Percentiles rank a stretch among this genome's conserved stretches.
These are phyloP conservation scores for Danaus melanippus DNA, from an alignment of 1,140 invertebrate genomes.

Conservation along the genomic window DNA sequence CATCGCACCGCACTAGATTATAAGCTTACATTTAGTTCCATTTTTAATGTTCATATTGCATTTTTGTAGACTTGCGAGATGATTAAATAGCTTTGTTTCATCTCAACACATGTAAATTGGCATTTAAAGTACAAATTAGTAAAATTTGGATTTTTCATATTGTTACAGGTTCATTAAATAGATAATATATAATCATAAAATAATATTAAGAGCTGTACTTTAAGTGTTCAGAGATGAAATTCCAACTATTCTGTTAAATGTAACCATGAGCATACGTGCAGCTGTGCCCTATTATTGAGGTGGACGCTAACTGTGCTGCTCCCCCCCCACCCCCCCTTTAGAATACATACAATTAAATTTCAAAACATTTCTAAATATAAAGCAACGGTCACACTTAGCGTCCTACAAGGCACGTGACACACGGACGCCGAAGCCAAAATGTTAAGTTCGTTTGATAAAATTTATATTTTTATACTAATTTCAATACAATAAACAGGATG, in stretches of 20 bases:
- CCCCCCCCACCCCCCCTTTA: too few species aligned
- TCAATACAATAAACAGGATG: slow-evolving; percentile 7
- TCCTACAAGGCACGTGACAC: slow-evolving; percentile 37
- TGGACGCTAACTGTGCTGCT: slow-evolving; percentile 16
- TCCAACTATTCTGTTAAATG: slow-evolving; percentile 59
- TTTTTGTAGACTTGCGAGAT: slow-evolving; percentile 62
- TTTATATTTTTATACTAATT: slow-evolving; percentile 39
- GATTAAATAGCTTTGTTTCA: slow-evolving; percentile 59
- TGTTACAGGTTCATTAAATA: slow-evolving; percentile 72
- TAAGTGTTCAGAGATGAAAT: slow-evolving; percentile 70
- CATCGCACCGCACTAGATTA: slow-evolving; percentile 68
- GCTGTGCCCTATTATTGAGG: slow-evolving; percentile 28
- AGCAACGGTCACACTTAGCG: slow-evolving; percentile 29
- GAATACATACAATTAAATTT: slow-evolving; percentile 4
- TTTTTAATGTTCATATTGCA: slow-evolving; percentile 51
- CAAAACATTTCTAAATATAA: background rate
- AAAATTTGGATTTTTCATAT: slow-evolving; percentile 71
- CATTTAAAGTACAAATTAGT: slow-evolving; percentile 73
- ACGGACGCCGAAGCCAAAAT: slow-evolving; percentile 30
- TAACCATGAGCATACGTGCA: slow-evolving; percentile 51
- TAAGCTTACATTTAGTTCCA: slow-evolving; percentile 63
- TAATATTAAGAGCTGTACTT: slow-evolving; percentile 72
- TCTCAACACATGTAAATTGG: slow-evolving; percentile 69
- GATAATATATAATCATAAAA: slow-evolving; percentile 63
- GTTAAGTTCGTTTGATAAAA: slow-evolving; percentile 21